Percentiles rank a stretch among this genome's conserved stretches.
Conservation (phyloP, 1,140 invertebrate species). For the Papilio helenus region DNA sequence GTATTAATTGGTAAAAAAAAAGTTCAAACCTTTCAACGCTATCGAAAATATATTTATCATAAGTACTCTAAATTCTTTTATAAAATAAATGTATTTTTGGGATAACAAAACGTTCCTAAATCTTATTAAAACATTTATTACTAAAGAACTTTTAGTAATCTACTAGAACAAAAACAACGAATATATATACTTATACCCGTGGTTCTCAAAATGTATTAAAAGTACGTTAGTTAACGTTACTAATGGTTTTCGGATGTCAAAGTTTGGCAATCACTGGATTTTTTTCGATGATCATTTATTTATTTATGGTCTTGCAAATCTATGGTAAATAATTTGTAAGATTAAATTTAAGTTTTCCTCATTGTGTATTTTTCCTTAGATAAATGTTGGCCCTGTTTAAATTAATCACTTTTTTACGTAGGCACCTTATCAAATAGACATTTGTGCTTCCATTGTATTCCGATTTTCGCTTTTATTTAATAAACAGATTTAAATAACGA, state of each 20-base stretch:
- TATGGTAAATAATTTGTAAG: too few species aligned
- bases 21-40: background rate
- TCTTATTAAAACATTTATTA: background rate
- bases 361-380: background rate
- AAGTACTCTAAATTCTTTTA: background rate
- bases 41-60: background rate
- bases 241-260: background rate
- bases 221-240: background rate
- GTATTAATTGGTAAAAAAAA: background rate
- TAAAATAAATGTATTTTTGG: constrained; percentile 1
- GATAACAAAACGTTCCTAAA: background rate
- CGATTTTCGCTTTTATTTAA: constrained; percentile 33
- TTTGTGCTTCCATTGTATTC: constrained; percentile 36
- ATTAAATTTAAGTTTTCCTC: background rate
- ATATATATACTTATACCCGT: background rate
- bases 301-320: too few species aligned
- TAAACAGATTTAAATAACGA: constrained; percentile 29
- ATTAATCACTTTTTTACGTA: constrained; percentile 1
- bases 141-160: background rate
- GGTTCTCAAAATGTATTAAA: background rate
- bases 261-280: constrained; percentile 11
- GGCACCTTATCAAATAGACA: constrained; percentile 29
- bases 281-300: background rate
- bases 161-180: constrained; percentile 1
- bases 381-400: background rate